Base-by-base conservation (phyloP, 2,888 invertebrate species). In the Beris chalybata region DNA sequence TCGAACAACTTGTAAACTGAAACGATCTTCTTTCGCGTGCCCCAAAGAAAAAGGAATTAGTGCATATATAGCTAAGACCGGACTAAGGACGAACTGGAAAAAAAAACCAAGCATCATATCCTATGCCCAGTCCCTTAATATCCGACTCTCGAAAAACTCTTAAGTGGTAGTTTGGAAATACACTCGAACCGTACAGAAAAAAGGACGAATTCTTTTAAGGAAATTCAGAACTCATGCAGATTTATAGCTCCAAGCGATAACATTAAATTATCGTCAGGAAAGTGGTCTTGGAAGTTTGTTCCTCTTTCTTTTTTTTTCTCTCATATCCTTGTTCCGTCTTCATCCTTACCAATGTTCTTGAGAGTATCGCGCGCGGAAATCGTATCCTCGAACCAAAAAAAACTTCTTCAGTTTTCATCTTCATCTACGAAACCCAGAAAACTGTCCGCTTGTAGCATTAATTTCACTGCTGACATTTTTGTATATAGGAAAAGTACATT, bases 161-260 rank as follows among this genome's bases (percentile, higher is more conserved):
- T 38, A 38, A 38, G 38, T 38, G 38, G 38, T 38, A 38, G 38
- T 38, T 38, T 38, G 38, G 38, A 38, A 38, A 38, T 38, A 38
- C 9, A 38, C 38, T 38, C 38, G 38, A 38, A 38, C 38, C 38
- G 5, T 38, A 38, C 38, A 38, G 9, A 9, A 38, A 38, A 38
- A 58, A 45, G 58, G 30, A 56, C 50, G 11, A 52, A 9, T 30
- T 59, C 58, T 52, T 61, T 61, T 12, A 52, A 31, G 32, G 13
- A 61, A 61, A 50, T 71, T 71, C 71, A 72, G 72, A 74, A 73
- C 72, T 74, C 73, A 73, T 73, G 72, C 72, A 74, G 74, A 74
- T 74, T 74, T 74, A 74, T 74, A 71, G 74, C 74, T 71, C 65
- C 61, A 57, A 71, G 74, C 73, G 74, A 74, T 74, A 74, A 74